Evolutionary conservation across 2,888 invertebrate species (phyloP), one percentile per base, ranked within the genome.

Genomic region (Prionchulus punctatus): DNA sequence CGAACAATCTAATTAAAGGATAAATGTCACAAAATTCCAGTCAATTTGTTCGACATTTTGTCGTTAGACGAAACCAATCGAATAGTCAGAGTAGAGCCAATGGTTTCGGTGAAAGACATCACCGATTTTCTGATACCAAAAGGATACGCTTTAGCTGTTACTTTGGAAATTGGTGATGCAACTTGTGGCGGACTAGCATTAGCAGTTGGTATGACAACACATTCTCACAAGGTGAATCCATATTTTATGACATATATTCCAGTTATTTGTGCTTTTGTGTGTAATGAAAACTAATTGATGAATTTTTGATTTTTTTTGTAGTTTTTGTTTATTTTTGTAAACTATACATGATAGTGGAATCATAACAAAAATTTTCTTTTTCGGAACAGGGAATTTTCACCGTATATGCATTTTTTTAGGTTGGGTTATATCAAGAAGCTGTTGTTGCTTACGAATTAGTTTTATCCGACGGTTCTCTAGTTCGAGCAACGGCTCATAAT

Each of bases 131-230:
- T 82, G 25, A 79, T 81, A 65, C 80, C 81, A 0, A 78, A 71
- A 65, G 81, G 82, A 0, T 82, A 81, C 66, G 81, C 82, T 0
- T 66, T 82, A 51, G 82, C 81, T 1, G 81, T 82, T 1, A 81
- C 81, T 30, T 76, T 82, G 51, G 82, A 82, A 70, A 76, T 82
- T 53, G 79, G 77, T 1, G 82, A 82, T 67, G 82, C 82, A 26
- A 82, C 82, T 2, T 71, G 82, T 25, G 82, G 82, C 63, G 82
- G 82, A 47, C 71, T 82, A 26, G 82, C 82, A 0, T 75, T 82
- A 67, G 82, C 81, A 18, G 79, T 80, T 0, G 82, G 82, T n/a
- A 82, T 82, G 82, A 82, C 82, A 0, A 82, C 82, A 0, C 81
- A 82, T 70, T 82, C 82, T 0, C 82, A 82, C 70, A 81, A 81